Evolutionary conservation across 1,140 invertebrate genomes (phyloP).

Genomic region (Anthonomus grandis): DNA sequence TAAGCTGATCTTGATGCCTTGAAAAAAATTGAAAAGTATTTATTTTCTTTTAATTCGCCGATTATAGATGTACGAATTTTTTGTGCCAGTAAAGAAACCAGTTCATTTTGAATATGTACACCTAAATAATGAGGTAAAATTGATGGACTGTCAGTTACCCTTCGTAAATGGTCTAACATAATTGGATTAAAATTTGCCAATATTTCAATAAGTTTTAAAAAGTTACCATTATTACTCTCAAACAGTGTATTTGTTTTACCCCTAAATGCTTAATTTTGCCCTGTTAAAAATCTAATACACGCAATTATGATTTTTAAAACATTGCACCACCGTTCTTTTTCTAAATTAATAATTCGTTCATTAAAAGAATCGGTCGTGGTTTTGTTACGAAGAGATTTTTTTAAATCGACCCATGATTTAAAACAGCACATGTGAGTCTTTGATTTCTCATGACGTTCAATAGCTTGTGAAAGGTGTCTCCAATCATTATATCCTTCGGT

Average conservation of each 20-base stretch:
- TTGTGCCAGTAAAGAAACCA: constrained; percentile 24
- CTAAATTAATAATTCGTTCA: too few relatives aligned
- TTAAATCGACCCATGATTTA: too few relatives aligned
- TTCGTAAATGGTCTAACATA: too few relatives aligned
- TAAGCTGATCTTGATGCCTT: constrained; percentile 26
- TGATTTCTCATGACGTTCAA: too few relatives aligned
- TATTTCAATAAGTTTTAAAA: constrained; percentile 37
- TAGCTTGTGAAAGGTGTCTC: too few relatives aligned
- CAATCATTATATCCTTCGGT: too few relatives aligned
- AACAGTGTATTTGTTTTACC: constrained; percentile 27
- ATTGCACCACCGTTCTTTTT: constrained; percentile 32
- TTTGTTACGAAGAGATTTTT: too few relatives aligned
- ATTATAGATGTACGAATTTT: too few relatives aligned
- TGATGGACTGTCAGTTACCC: too few relatives aligned
- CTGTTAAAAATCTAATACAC: constrained; percentile 29
- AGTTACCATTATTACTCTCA: constrained; percentile 37
- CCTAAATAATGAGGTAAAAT: constrained; percentile 33
- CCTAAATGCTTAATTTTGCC: constrained; percentile 34
- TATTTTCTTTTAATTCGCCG: constrained; percentile 10
- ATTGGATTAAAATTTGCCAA: too few relatives aligned
- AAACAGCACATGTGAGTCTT: too few relatives aligned
- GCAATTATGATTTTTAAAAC: constrained; percentile 33
- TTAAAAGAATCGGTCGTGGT: too few relatives aligned
- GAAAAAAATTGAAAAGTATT: constrained; percentile 28
- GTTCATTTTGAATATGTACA: constrained; percentile 35